These are phyloP conservation scores for Orientallactaga sibirica DNA, from an alignment of 2,797 vertebrate species.

Conservation along the genomic window DNA sequence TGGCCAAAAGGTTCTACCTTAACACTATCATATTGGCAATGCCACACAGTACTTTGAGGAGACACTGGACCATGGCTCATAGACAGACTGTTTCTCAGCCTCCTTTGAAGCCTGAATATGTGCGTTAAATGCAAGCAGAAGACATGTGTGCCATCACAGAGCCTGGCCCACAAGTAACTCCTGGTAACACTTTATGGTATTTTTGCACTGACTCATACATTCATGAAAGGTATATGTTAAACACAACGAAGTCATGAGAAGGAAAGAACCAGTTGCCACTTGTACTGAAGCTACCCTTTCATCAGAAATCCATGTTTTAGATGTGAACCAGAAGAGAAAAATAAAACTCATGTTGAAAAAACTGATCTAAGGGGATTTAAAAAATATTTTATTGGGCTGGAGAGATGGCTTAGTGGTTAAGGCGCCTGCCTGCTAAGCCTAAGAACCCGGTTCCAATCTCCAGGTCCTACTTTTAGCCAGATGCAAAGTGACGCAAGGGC, in stretches of 20 bases:
- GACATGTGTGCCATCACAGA: background rate
- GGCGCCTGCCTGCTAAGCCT: too few relatives aligned
- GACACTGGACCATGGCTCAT: background rate
- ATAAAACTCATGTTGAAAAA: background rate
- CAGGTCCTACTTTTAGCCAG: too few relatives aligned
- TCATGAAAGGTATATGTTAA: background rate
- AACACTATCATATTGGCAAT: background rate
- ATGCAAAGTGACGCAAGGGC: too few relatives aligned
- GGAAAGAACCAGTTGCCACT: background rate
- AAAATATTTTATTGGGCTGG: too few relatives aligned
- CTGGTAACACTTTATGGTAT: background rate
- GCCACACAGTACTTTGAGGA: background rate
- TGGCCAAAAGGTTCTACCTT: background rate
- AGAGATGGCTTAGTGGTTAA: too few relatives aligned
- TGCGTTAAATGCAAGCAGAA: background rate
- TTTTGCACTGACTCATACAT: background rate
- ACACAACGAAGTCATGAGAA: background rate
- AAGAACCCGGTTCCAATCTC: too few relatives aligned
- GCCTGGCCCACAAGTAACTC: background rate
- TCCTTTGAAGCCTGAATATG: background rate
- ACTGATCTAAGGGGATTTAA: background rate
- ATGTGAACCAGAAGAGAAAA: conserved; percentile 28
- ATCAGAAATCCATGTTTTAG: conserved; percentile 45
- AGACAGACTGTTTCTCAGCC: background rate
- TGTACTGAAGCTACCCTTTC: background rate